Base-by-base conservation (phyloP, 2,797 vertebrate species). In the Oceanodroma leucorhoa region DNA sequence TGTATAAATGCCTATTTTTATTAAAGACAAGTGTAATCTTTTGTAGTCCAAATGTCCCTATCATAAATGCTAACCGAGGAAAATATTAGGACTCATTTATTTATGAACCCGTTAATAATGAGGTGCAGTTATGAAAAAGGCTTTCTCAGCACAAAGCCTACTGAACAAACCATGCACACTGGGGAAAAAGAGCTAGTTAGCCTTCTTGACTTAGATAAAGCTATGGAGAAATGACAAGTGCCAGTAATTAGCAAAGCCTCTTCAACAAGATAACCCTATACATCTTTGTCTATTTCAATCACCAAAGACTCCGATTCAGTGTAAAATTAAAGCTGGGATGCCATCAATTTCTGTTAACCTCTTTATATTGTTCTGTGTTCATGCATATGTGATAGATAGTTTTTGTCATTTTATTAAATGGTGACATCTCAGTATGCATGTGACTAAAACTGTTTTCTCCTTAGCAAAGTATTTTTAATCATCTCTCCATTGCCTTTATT, bases 271-370 rank as follows among this genome's bases (percentile, higher is more conserved):
- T 98, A 99, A 99, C 98, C 99, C 98, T 98, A 99, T 99, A 98
- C 97, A 97, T 99, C 99, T 99, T 98, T 99, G 99, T 99, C 99
- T 98, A 98, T 98, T 99, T 98, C 98, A 98, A 99, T 99, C 98
- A 99, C 97, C 92, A 96, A 98, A 98, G 97, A 98, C 98, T 97
- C 98, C 86, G 95, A 98, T 98, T 98, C 98, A 97, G 97, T 98
- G 98, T 97, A 98, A 98, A 99, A 99, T 99, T 98, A 99, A 98
- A 98, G 98, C 95, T 82, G 76, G 98, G 98, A 99, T 98, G 98
- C 98, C 98, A 99, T 99, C 98, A 98, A 98, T 99, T 99, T 98
- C 98, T 98, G 98, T 99, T 98, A 99, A 99, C 98, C 98, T 98
- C 97, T 98, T 98, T 98, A 98, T 98, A 98, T 98, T 98, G 97